Conservation (phyloP, 1,140 invertebrate species). For the Apis laboriosa region DNA sequence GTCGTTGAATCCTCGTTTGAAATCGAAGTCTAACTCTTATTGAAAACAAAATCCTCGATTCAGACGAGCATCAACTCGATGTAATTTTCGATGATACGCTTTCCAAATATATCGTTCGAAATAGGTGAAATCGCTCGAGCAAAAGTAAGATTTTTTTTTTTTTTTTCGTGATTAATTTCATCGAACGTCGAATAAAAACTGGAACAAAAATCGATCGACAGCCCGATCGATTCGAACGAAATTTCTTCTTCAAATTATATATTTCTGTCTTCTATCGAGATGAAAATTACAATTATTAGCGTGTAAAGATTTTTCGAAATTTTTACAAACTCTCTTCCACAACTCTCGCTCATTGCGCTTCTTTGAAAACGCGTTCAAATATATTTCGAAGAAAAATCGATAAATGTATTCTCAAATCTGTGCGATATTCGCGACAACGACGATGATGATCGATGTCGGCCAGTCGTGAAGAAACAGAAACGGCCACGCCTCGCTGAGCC, state of each 20-base stretch:
- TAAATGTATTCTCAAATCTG: not conserved
- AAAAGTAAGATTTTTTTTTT: not conserved
- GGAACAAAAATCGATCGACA: not conserved
- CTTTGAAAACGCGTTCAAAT: not conserved
- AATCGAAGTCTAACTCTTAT: constrained; percentile 31
- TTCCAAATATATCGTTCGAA: not conserved
- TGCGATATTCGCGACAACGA: not conserved
- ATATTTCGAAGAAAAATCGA: not conserved
- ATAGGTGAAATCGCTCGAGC: too few species aligned
- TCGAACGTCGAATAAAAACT: not conserved
- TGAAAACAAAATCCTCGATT: not conserved
- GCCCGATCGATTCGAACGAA: not conserved
- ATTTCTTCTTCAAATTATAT: not conserved
- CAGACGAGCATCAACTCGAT: not conserved
- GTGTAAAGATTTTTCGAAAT: not conserved
- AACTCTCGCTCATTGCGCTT: not conserved
- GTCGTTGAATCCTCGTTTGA: constrained; percentile 37
- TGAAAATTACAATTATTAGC: not conserved
- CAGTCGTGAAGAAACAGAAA: constrained; percentile 30
- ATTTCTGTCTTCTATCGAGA: not conserved
- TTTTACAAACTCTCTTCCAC: too few species aligned
- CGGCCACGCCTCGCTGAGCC: constrained; percentile 38
- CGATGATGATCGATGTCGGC: not conserved
- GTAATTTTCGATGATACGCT: constrained; percentile 30
- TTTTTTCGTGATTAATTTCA: not conserved